A percentile compares a stretch with the other conserved stretches of the same genome.
These are phyloP conservation scores for Drosophila sproati DNA, from an alignment of 1,140 invertebrate genomes.

Conservation along the genomic window DNA sequence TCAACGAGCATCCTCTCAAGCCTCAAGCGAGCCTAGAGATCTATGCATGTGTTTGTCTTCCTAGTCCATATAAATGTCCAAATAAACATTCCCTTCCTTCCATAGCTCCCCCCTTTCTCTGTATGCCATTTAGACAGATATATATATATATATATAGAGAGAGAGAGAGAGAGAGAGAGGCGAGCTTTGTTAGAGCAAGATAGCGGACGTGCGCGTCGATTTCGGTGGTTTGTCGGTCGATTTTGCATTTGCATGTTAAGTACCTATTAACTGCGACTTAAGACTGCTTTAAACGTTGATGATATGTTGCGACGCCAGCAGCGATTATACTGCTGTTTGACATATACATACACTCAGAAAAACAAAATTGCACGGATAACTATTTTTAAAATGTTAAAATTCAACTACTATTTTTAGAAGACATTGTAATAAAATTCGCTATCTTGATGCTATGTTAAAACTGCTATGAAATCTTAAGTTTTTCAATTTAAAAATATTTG, in stretches of 20 bases:
- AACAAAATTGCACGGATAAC: background rate
- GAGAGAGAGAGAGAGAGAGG: background rate
- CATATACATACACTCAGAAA: background rate
- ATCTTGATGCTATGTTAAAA: too few relatives aligned
- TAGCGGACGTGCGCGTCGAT: conserved; percentile 48
- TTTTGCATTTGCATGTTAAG: conserved; percentile 77
- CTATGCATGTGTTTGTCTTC: conserved; percentile 13
- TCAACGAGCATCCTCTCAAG: conserved; percentile 3
- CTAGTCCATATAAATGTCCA: background rate
- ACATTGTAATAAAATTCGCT: too few relatives aligned
- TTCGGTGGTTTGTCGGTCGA: conserved; percentile 63
- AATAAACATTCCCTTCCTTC: too few relatives aligned
- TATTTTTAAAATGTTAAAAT: background rate
- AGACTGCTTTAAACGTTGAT: conserved; percentile 67
- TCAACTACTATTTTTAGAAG: background rate
- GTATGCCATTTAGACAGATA: too few relatives aligned
- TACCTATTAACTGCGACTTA: conserved; percentile 72
- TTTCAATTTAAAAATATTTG: too few relatives aligned
- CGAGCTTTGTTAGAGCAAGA: background rate
- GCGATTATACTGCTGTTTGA: conserved; percentile 15
- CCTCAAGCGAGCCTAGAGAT: conserved; percentile 1
- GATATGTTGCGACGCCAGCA: conserved; percentile 56
- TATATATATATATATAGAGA: background rate
- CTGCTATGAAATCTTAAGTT: too few relatives aligned
- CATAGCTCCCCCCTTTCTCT: too few relatives aligned